A percentile compares a stretch with the other conserved stretches of the same genome.
These are phyloP conservation scores for Entomobrya proxima DNA, from an alignment of 2,888 invertebrate genomes.

Conservation along the genomic window DNA sequence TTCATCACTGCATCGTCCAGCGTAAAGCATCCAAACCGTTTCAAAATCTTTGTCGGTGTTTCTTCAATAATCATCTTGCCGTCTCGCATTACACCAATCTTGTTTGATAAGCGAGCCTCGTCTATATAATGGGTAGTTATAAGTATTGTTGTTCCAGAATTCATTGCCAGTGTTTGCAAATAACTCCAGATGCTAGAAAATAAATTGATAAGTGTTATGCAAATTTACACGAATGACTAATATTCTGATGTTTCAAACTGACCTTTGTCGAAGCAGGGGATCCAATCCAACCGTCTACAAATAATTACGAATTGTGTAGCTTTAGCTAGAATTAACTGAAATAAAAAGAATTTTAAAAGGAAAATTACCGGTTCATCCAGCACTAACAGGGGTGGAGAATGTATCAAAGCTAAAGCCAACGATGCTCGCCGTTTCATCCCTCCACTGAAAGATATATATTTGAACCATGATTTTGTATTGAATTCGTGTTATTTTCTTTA, in stretches of 20 bases:
- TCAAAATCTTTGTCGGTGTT: no score
- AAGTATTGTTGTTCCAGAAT: not conserved
- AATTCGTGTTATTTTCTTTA: no score
- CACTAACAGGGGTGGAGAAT: conserved; percentile 81
- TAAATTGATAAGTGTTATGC: no score
- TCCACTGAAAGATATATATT: conserved; percentile 76
- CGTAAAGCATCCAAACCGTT: no score
- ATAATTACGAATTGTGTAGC: no score
- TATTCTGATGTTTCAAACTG: no score
- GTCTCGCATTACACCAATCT: not conserved
- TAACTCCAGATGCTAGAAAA: not conserved
- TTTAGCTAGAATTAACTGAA: no score
- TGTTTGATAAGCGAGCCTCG: not conserved
- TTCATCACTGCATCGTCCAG: no score
- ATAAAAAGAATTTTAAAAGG: no score
- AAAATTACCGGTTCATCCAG: conserved; percentile 85
- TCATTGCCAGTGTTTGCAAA: not conserved
- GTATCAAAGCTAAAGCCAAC: conserved; percentile 77
- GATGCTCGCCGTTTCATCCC: conserved; percentile 78
- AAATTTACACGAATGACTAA: no score
- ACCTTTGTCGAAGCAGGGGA: conserved; percentile 78
- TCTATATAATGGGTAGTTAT: not conserved
- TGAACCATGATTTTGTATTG: no score
- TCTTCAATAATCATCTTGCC: not conserved
- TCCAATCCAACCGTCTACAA: conserved; percentile 92